These are phyloP conservation scores for Turritopsis dohrnii DNA, from an alignment of 30 jellyfish, hydroid and myxozoan species.

Conservation along the genomic window DNA sequence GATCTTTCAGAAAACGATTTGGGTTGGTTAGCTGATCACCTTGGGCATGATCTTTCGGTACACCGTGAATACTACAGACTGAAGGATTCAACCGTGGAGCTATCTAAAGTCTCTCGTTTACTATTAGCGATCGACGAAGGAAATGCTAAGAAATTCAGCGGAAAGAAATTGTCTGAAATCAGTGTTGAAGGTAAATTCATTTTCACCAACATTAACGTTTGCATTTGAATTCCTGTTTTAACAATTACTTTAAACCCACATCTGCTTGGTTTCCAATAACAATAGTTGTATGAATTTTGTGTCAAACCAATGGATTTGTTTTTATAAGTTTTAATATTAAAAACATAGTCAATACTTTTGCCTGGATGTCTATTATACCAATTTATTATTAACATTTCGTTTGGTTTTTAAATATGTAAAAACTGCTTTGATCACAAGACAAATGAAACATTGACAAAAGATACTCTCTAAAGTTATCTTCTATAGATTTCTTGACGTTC, in stretches of 20 bases:
- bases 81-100: slow-evolving; percentile 22
- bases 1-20: slow-evolving; percentile 1
- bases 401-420: not conserved
- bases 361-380: not conserved
- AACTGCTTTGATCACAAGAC: not conserved
- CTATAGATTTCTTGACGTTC: no score
- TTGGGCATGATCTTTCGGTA: slow-evolving; percentile 23
- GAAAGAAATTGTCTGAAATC: slow-evolving; percentile 36
- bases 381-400: not conserved
- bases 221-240: not conserved
- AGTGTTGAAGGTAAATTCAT: slow-evolving; percentile 30
- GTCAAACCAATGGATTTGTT: not conserved
- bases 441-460: no score
- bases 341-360: not conserved
- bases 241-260: not conserved
- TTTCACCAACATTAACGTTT: not conserved
- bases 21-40: slow-evolving; percentile 27
- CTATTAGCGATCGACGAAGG: slow-evolving; percentile 40
- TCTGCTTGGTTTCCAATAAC: not conserved
- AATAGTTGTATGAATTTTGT: not conserved
- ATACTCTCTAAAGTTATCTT: no score
- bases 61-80: slow-evolving; percentile 14
- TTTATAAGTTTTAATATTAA: not conserved
- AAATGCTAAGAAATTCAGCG: slow-evolving; percentile 28
- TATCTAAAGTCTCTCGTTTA: slow-evolving; percentile 17